Evolutionary conservation across 2,113 vertebrate genomes (phyloP).

Genomic region (rabbit (Oryctolagus cuniculus)): mOryCun1.1 NC_091439.1:91034001-91034500

Average conservation of each 20-base stretch:
- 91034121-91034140: neutral
- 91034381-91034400: neutral
- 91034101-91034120: neutral
- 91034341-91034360: neutral
- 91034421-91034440: neutral
- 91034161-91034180: neutral
- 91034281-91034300: neutral
- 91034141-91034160: neutral
- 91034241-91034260: neutral
- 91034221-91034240: neutral
- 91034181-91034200: neutral
- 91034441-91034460: neutral
- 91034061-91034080: neutral
- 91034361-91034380: neutral
- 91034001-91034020: neutral
- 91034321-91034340: neutral
- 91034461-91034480: neutral
- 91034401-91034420: neutral
- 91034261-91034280: neutral
- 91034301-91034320: neutral
- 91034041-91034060: neutral
- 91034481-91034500: neutral
- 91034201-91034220: neutral
- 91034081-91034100: neutral
- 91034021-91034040: neutral